These are phyloP conservation scores for Nephila pilipes DNA, from an alignment of 1,140 invertebrate genomes.

Conservation along the genomic window DNA sequence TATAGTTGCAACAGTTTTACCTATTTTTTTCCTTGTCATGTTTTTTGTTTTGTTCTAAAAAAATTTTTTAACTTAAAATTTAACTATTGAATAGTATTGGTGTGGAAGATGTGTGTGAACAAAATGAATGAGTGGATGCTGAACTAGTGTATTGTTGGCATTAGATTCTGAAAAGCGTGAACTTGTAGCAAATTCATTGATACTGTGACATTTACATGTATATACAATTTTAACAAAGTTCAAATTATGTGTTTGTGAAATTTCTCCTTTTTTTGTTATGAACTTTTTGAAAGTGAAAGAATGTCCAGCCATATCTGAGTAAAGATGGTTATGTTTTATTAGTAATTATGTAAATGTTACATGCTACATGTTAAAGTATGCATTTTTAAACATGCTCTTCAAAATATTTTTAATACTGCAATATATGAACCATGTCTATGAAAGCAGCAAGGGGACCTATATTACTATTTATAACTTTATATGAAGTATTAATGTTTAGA, in stretches of 20 bases:
- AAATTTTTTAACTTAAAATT: constrained; percentile 2
- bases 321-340: constrained; percentile 45
- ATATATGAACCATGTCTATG: constrained; percentile 54
- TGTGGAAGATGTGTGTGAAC: constrained; percentile 50
- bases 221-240: constrained; percentile 57
- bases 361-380: constrained; percentile 36
- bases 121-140: constrained; percentile 27
- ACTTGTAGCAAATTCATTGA: constrained; percentile 39
- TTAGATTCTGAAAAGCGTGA: constrained; percentile 49
- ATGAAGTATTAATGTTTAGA: constrained; percentile 75
- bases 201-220: constrained; percentile 49
- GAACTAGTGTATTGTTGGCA: constrained; percentile 39
- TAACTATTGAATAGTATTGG: constrained; percentile 66
- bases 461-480: constrained; percentile 76
- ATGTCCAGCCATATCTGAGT: constrained; percentile 60
- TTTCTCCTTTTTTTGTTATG: not conserved
- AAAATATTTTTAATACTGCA: constrained; percentile 65
- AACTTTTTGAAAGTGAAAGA: constrained; percentile 24
- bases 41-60: constrained; percentile 35
- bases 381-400: constrained; percentile 61
- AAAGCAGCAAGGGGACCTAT: constrained; percentile 77
- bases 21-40: constrained; percentile 20
- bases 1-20: constrained; percentile 11
- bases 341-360: constrained; percentile 39
- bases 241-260: constrained; percentile 51